phyloP scores from a whole-genome alignment of 2,888 invertebrate species.

The Argyresthia albistria region DNA sequence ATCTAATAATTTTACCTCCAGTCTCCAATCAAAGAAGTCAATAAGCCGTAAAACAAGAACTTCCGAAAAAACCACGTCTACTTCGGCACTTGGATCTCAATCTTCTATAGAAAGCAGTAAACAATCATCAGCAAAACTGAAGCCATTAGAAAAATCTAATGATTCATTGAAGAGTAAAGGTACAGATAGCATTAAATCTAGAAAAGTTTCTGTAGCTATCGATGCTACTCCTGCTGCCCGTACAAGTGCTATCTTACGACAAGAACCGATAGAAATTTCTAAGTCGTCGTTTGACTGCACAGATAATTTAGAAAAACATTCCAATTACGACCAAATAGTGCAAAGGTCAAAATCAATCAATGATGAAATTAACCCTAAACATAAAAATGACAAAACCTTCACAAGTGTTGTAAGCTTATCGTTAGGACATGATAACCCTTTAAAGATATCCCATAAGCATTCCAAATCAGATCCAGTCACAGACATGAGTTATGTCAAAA shows the following conservation, averaged over 20 bases:
- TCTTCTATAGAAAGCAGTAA: slow-evolving; percentile 51
- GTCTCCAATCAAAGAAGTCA: slow-evolving; percentile 27
- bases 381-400: slow-evolving; percentile 28
- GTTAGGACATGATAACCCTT: slow-evolving; percentile 35
- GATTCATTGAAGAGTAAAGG: slow-evolving; percentile 57
- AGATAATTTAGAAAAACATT: slow-evolving; percentile 33
- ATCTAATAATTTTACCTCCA: slow-evolving; percentile 20
- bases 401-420: slow-evolving; percentile 52
- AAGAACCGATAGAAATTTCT: slow-evolving; percentile 82
- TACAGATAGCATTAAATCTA: slow-evolving; percentile 62
- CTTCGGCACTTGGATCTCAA: slow-evolving; percentile 57
- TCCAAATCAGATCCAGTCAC: slow-evolving; percentile 79
- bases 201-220: slow-evolving; percentile 82
- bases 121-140: slow-evolving; percentile 30
- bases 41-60: slow-evolving; percentile 35
- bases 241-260: slow-evolving; percentile 80
- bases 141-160: slow-evolving; percentile 46
- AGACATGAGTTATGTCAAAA: slow-evolving; percentile 62
- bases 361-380: slow-evolving; percentile 12
- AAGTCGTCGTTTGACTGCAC: slow-evolving; percentile 74
- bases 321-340: slow-evolving; percentile 34
- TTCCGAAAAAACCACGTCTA: slow-evolving; percentile 61
- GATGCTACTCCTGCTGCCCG: slow-evolving; percentile 85
- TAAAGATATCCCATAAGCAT: slow-evolving; percentile 75
- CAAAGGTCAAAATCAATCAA: slow-evolving; percentile 55